Evolutionary conservation across 1,140 invertebrate genomes (phyloP), one percentile per base, ranked within the genome.

Genomic region (Drosophila chauvacae): DNA sequence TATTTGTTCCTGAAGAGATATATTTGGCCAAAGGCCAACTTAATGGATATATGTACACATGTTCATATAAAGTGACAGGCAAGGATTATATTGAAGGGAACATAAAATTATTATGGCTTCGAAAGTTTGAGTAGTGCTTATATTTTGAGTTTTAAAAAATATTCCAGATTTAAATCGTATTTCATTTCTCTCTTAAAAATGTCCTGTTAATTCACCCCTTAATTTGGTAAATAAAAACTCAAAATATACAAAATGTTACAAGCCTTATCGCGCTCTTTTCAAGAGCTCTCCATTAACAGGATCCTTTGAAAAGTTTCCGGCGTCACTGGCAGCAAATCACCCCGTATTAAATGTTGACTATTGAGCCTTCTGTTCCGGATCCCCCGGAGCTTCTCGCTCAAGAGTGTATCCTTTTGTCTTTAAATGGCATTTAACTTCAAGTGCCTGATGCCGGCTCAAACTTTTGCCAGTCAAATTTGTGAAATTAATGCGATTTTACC

Each of bases 401-500:
- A 39, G 50, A 73, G 65, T 72, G 70, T 78, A 78, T 84, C 73
- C 72, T 65, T 84, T 88, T 88, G 81, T 90, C 78, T 90, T 88
- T 81, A 88, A 90, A 87, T 90, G 85, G 77, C 78, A 57, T 79
- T 88, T 88, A 90, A 76, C 77, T 90, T 90, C 68, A 81, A 90
- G 85, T 90, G 86, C 62, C 69, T 57, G 62, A 77, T 51, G 69
- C 35, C 66, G 63, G 60, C 53, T 57, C 65, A 81, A 90, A 90
- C 74, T 90, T 88, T 90, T 81, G 63, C 75, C 78, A 81, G 77
- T 85, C 78, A 90, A 90, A 90, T 90, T 90, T 90, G 81, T 77
- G 65, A 90, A 90, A 90, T 90, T 90, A 90, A 90, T 90, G 81
- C 81, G 85, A 90, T 90, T 90, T 83, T 71, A 47, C 35, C 68